A percentile compares a stretch with the other conserved stretches of the same genome.
Conservation (phyloP, 2,888 invertebrate species). For the Geotrupes spiniger region DNA sequence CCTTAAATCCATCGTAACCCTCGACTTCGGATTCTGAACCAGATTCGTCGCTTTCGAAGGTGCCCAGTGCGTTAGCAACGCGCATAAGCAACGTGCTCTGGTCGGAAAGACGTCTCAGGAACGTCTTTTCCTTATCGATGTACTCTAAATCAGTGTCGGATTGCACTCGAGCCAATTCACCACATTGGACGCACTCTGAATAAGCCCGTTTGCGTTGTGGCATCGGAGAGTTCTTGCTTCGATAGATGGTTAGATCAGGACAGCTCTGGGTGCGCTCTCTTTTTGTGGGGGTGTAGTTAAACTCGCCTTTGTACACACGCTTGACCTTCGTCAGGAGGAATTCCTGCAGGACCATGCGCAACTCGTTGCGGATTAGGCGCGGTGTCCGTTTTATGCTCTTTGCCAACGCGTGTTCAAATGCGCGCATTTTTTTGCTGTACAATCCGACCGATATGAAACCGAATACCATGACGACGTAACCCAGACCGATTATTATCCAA, state of each 20-base stretch:
- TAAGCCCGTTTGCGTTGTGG: conserved; percentile 56
- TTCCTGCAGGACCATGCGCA: conserved; percentile 54
- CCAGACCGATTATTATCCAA: conserved; percentile 90
- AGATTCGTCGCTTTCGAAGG: conserved; percentile 53
- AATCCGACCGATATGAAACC: conserved; percentile 79
- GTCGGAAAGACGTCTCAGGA: conserved; percentile 65
- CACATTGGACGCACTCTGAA: conserved; percentile 56
- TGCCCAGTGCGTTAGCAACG: conserved; percentile 75
- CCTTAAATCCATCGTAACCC: conserved; percentile 68
- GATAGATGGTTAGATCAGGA: conserved; percentile 65
- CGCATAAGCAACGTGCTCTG: conserved; percentile 74
- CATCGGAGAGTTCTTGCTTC: conserved; percentile 52
- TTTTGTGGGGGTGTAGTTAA: conserved; percentile 48
- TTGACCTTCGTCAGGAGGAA: conserved; percentile 79
- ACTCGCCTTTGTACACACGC: conserved; percentile 65
- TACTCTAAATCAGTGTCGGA: conserved; percentile 77
- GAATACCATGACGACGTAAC: conserved; percentile 86
- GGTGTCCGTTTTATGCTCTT: conserved; percentile 76
- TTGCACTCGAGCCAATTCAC: conserved; percentile 58
- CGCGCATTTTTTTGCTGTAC: conserved; percentile 70
- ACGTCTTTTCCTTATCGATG: conserved; percentile 77
- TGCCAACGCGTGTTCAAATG: conserved; percentile 74
- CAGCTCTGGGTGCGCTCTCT: conserved; percentile 62
- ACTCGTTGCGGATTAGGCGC: conserved; percentile 62
- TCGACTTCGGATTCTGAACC: conserved; percentile 44